Conservation (phyloP, 1,140 invertebrate species). For the Procambarus virginalis region DNA sequence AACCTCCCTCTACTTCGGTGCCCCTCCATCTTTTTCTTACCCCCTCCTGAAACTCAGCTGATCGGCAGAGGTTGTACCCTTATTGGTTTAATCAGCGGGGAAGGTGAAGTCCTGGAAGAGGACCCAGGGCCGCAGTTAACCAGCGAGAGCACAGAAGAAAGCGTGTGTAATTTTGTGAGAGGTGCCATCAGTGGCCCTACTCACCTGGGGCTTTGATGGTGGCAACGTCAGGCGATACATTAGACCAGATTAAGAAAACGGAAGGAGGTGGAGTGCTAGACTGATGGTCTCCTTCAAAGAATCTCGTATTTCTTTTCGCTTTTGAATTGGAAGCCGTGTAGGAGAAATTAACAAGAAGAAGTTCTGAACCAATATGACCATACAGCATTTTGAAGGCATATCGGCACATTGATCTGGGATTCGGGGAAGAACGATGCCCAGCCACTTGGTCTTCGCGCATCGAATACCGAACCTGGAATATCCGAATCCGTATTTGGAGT, state of each 20-base stretch:
- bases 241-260: slow-evolving; percentile 42
- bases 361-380: no score
- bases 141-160: background rate
- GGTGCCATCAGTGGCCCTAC: slow-evolving; percentile 15
- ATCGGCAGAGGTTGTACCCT: slow-evolving; percentile 6
- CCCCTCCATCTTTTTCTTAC: slow-evolving; percentile 23
- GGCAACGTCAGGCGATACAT: slow-evolving; percentile 23
- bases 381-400: no score
- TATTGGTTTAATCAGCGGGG: slow-evolving; percentile 41
- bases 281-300: no score
- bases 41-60: slow-evolving; percentile 17
- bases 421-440: no score
- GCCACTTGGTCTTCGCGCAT: no score
- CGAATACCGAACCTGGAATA: no score
- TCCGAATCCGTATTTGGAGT: no score
- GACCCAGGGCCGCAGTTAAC: background rate
- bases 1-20: background rate
- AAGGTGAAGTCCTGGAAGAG: slow-evolving; percentile 5
- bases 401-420: no score
- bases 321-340: no score
- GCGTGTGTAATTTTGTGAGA: slow-evolving; percentile 23
- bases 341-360: no score
- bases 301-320: no score
- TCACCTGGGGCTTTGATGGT: slow-evolving; percentile 17
- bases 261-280: background rate